A percentile compares a stretch with the other conserved stretches of the same genome.
These are phyloP conservation scores for Coccyzus lansbergi DNA, from an alignment of 2,797 vertebrate species.

Conservation along the genomic window DNA sequence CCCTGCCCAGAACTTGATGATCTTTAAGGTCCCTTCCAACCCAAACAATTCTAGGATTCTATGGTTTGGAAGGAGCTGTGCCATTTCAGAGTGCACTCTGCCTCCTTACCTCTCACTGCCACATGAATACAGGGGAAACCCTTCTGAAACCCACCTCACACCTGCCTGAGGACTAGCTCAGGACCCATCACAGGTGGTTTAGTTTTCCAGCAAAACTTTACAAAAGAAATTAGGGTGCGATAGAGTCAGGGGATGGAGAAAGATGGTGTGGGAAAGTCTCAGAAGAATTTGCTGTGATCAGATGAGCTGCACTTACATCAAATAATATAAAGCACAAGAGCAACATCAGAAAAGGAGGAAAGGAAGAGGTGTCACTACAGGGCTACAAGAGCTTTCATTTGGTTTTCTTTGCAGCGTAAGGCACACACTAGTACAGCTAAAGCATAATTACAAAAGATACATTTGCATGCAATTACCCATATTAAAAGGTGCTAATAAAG, in stretches of 20 bases:
- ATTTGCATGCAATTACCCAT: background rate
- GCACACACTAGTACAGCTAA: background rate
- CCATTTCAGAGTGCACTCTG: background rate
- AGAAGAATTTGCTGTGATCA: background rate
- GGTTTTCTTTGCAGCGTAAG: background rate
- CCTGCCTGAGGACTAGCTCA: accelerated
- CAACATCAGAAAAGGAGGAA: too few species aligned
- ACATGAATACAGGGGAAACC: accelerated
- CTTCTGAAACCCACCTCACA: accelerated
- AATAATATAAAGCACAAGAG: background rate
- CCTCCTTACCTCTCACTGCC: background rate
- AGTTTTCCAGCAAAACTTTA: background rate
- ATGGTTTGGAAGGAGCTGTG: background rate
- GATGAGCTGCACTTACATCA: background rate
- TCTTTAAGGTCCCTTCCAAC: too few species aligned
- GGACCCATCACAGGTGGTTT: accelerated
- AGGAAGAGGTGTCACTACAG: background rate
- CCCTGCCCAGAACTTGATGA: too few species aligned
- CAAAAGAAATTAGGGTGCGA: background rate
- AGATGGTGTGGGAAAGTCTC: background rate
- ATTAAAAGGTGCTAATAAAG: background rate
- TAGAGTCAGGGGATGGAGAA: background rate
- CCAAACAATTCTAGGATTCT: too few species aligned
- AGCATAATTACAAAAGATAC: background rate
- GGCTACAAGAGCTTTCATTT: background rate